These are phyloP conservation scores for Hyles lineata DNA, from an alignment of 2,888 invertebrate species.

Conservation along the genomic window DNA sequence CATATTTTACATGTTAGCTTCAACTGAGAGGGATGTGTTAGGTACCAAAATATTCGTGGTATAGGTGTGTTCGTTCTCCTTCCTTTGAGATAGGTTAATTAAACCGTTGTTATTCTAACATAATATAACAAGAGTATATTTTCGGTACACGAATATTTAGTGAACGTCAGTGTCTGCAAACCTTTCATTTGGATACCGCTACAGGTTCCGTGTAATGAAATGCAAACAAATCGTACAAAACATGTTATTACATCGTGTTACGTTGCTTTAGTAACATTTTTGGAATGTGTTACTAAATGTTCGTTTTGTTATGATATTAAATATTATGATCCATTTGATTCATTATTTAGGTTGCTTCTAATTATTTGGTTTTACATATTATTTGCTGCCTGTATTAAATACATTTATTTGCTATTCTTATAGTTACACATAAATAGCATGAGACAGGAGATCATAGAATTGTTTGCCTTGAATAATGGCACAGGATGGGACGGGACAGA, in stretches of 20 bases:
- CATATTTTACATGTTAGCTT: no score
- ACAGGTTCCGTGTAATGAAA: constrained; percentile 5
- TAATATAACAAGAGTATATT: neutral
- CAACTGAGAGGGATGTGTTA: neutral
- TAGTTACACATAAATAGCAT: no score
- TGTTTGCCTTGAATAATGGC: no score
- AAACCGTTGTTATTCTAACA: neutral
- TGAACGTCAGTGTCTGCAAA: neutral
- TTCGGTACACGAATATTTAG: neutral
- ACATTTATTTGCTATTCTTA: no score
- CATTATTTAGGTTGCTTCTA: no score
- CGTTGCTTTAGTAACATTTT: neutral
- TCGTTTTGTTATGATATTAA: neutral
- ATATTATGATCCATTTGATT: no score
- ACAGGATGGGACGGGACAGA: no score
- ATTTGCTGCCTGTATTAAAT: no score
- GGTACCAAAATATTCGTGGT: neutral
- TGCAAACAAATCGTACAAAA: constrained; percentile 2
- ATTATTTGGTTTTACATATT: no score
- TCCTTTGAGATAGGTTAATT: neutral
- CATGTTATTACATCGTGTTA: constrained; percentile 2
- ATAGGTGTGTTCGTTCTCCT: neutral
- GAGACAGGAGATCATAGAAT: no score
- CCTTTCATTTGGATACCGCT: neutral
- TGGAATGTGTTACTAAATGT: neutral